phyloP scores from a whole-genome alignment of 35 echinoderm and acorn worm genomes.

The Apostichopus japonicus region DNA sequence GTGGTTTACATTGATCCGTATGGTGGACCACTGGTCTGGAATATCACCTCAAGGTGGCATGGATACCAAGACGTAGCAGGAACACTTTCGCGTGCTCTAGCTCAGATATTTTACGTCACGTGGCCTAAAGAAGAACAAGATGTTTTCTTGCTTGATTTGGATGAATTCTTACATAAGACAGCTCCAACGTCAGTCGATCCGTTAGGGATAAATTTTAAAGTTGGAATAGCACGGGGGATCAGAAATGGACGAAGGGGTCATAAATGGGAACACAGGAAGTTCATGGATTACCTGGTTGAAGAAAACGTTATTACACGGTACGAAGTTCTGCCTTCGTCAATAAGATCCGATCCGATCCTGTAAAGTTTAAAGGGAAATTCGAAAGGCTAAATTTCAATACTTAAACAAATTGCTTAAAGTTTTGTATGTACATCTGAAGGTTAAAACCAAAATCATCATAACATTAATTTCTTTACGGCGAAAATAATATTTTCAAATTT shows the following conservation, averaged over 20 bases:
- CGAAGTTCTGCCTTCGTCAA: not conserved
- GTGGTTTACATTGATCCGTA: slow-evolving; percentile 42
- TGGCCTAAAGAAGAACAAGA: slow-evolving; percentile 38
- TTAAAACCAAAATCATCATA: too few relatives aligned
- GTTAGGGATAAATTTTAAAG: not conserved
- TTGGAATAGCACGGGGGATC: not conserved
- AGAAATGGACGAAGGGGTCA: slow-evolving; percentile 8
- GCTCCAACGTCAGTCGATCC: not conserved
- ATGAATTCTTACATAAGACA: not conserved
- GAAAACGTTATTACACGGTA: slow-evolving; percentile 20
- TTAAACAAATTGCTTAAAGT: too few relatives aligned
- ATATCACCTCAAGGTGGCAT: slow-evolving; percentile 12
- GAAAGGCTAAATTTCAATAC: too few relatives aligned
- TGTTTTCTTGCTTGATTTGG: not conserved
- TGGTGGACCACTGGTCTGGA: slow-evolving; percentile 43
- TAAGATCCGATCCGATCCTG: too few relatives aligned
- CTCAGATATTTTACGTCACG: slow-evolving; percentile 43
- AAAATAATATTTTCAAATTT: too few relatives aligned
- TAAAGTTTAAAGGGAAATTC: too few relatives aligned
- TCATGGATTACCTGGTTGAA: slow-evolving; percentile 27
- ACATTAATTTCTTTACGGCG: too few relatives aligned
- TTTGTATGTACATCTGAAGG: too few relatives aligned
- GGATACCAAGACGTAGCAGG: slow-evolving; percentile 28
- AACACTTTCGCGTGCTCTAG: not conserved
- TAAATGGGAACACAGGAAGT: not conserved